Percentiles rank a stretch among this genome's conserved stretches.
Evolutionary conservation across 2,113 vertebrate species (phyloP).

Genomic region (Poecilia latipinna): DNA sequence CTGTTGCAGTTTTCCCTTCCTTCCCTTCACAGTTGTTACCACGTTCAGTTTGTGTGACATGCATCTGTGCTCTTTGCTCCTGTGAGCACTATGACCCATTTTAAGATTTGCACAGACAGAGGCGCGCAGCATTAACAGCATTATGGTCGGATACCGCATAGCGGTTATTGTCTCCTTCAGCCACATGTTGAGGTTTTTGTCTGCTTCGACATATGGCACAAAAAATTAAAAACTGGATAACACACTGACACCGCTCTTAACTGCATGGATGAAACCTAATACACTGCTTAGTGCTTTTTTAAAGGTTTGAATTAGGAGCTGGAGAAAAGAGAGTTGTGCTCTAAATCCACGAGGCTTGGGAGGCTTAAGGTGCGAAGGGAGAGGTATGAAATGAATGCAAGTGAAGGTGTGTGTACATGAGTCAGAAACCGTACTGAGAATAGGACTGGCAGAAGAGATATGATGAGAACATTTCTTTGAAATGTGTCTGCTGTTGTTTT

Average conservation of each 20-base stretch:
- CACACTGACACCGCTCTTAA: slow-evolving; percentile 55
- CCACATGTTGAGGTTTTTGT: background rate
- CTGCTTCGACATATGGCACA: background rate
- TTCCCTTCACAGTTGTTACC: slow-evolving; percentile 12
- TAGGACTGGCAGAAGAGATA: slow-evolving; percentile 23
- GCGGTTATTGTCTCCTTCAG: slow-evolving; percentile 28
- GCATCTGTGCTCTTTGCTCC: background rate
- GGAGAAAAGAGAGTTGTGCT: slow-evolving; percentile 38
- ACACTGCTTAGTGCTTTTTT: slow-evolving; percentile 70
- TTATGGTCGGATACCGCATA: background rate
- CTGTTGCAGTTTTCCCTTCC: background rate
- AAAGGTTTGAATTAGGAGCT: slow-evolving; percentile 64
- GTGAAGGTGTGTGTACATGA: slow-evolving; percentile 1
- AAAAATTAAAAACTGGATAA: slow-evolving; percentile 43
- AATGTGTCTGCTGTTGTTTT: slow-evolving; percentile 37
- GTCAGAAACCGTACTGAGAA: slow-evolving; percentile 25
- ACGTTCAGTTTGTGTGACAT: background rate
- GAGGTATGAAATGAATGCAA: slow-evolving; percentile 36
- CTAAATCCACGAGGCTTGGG: slow-evolving; percentile 50
- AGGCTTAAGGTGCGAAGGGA: slow-evolving; percentile 54
- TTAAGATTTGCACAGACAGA: slow-evolving; percentile 35
- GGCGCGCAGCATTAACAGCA: slow-evolving; percentile 7
- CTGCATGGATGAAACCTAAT: slow-evolving; percentile 64
- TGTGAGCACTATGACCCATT: background rate
- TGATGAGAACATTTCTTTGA: slow-evolving; percentile 28